Conservation (phyloP, 2,797 vertebrate genomes). For the Clarias pachynema region DNA sequence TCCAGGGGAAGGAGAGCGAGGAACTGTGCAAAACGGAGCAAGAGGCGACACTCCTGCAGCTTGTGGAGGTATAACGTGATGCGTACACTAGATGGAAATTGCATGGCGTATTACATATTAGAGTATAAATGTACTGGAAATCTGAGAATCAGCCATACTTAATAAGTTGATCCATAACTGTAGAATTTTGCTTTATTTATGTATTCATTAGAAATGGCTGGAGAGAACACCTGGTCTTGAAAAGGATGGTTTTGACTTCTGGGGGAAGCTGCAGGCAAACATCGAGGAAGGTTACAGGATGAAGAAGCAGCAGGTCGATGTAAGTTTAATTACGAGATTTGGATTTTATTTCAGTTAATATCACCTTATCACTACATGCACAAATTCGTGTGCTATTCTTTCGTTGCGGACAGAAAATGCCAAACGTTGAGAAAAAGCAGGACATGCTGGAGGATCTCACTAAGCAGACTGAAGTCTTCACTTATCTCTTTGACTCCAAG, state of each 20-base stretch:
- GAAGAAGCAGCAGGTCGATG: constrained; percentile 83
- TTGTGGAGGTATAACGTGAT: constrained; percentile 83
- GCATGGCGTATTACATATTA: neutral
- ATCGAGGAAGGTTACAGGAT: constrained; percentile 82
- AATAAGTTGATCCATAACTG: neutral
- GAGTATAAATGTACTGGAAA: neutral
- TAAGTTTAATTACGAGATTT: constrained; percentile 60
- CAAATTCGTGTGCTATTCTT: neutral
- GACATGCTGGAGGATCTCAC: constrained; percentile 82
- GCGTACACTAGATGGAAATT: neutral
- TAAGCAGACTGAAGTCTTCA: constrained; percentile 85
- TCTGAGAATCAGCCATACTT: neutral
- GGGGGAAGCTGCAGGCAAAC: constrained; percentile 88
- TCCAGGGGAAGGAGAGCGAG: constrained; percentile 85
- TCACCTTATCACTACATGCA: neutral
- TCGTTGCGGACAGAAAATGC: constrained; percentile 68
- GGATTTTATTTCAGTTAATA: neutral
- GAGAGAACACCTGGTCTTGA: constrained; percentile 96
- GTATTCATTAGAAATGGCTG: constrained; percentile 86
- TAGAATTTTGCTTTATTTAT: constrained; percentile 11
- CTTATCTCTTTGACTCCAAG: constrained; percentile 91
- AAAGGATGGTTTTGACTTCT: constrained; percentile 91
- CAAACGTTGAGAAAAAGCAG: constrained; percentile 85
- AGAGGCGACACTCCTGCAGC: constrained; percentile 85
- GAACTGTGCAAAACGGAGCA: constrained; percentile 80